Evolutionary conservation across 2,888 invertebrate species (phyloP).

Genomic region (Mystacides longicornis): DNA sequence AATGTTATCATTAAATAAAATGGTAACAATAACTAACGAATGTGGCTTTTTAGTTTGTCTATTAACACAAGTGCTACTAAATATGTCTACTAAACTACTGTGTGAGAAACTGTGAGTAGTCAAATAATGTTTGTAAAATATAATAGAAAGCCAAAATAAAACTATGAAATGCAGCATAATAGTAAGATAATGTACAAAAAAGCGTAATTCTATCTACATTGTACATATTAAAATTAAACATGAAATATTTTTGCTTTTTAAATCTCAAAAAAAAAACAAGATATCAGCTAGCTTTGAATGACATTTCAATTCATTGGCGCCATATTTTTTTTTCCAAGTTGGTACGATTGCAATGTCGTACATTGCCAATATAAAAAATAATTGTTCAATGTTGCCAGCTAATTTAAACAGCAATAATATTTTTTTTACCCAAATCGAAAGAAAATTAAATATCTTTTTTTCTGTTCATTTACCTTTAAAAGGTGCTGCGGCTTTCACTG

Average conservation of each 20-base stretch:
- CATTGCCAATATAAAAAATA: not conserved
- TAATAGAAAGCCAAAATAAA: not conserved
- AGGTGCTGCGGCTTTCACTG: slow-evolving; percentile 24
- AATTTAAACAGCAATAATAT: not conserved
- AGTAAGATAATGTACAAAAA: not conserved
- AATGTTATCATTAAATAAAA: no score
- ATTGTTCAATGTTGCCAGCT: not conserved
- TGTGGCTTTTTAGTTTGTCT: no score
- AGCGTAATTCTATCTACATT: not conserved
- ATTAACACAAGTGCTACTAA: no score
- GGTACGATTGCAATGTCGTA: no score
- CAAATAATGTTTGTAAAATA: no score
- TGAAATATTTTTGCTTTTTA: not conserved
- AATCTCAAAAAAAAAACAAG: no score
- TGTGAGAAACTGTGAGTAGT: no score
- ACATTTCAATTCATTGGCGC: no score
- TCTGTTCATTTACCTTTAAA: slow-evolving; percentile 24
- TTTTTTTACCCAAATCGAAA: not conserved
- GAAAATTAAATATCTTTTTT: not conserved
- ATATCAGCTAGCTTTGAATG: no score
- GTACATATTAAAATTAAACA: not conserved
- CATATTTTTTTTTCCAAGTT: no score
- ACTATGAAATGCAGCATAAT: not conserved
- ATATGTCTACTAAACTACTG: no score
- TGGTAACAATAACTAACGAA: no score